Conservation (phyloP, 2,113 vertebrate species). For the Rhea pennata region DNA sequence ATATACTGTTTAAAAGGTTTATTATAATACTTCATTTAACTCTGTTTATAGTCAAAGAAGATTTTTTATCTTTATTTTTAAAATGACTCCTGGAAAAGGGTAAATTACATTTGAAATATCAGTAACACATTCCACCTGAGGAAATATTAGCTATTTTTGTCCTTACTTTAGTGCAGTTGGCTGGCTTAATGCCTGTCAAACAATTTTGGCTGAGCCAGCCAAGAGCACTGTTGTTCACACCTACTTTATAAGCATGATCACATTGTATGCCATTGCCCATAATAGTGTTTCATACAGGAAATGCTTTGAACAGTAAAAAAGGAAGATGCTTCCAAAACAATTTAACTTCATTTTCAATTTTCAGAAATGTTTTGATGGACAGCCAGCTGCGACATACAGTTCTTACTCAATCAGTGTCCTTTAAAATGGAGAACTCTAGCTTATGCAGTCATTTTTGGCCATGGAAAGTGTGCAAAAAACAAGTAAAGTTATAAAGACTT, state of each 20-base stretch:
- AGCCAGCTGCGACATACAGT: background rate
- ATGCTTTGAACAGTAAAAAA: conserved; percentile 9
- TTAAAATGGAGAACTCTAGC: background rate
- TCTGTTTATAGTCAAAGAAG: background rate
- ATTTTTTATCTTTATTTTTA: background rate
- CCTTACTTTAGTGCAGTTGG: background rate
- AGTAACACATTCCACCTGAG: background rate
- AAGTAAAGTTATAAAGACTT: conserved; percentile 13
- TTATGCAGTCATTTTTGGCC: background rate
- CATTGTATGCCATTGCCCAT: background rate
- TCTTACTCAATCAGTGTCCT: background rate
- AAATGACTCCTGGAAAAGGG: background rate
- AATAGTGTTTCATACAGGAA: background rate
- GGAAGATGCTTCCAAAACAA: background rate
- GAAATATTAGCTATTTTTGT: background rate
- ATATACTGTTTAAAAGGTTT: background rate
- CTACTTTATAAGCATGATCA: background rate
- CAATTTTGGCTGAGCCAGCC: background rate
- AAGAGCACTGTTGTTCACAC: background rate
- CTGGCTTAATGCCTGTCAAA: background rate
- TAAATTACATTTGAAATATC: background rate
- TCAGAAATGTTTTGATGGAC: background rate
- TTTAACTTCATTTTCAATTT: background rate
- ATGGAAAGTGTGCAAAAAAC: conserved; percentile 6
- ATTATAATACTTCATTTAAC: background rate